These are phyloP conservation scores for Lanius ludovicianus DNA, from an alignment of 2,113 vertebrate species.

Conservation along the genomic window DNA sequence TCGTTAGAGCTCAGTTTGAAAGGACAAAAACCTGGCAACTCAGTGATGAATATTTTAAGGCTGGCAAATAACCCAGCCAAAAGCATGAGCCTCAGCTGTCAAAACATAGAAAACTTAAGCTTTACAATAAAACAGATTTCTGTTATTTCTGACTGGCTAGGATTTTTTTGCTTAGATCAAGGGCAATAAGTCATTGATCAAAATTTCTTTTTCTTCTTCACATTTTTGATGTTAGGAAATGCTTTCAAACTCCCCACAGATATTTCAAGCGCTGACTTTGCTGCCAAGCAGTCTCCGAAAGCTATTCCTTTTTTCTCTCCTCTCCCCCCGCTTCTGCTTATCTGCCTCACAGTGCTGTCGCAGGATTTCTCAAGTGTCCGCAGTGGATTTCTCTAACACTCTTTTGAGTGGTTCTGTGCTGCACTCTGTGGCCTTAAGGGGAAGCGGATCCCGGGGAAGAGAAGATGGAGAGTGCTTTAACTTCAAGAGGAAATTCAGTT, in stretches of 20 bases:
- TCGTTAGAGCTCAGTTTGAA: not conserved
- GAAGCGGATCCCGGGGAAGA: not conserved
- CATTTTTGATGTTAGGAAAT: constrained; percentile 64
- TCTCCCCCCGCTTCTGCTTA: not conserved
- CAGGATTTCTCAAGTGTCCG: constrained; percentile 32
- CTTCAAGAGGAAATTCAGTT: constrained; percentile 30
- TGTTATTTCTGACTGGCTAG: constrained; percentile 45
- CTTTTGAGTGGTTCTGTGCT: not conserved
- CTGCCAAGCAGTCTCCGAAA: constrained; percentile 44
- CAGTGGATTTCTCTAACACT: not conserved
- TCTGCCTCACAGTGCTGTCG: constrained; percentile 35
- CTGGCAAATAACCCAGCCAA: constrained; percentile 47
- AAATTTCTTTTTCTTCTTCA: constrained; percentile 64
- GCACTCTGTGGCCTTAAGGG: not conserved
- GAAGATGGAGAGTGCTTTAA: not conserved
- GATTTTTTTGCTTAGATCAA: constrained; percentile 60
- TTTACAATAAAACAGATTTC: constrained; percentile 60
- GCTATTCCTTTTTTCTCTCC: constrained; percentile 15
- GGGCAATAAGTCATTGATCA: constrained; percentile 60
- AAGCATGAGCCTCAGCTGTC: constrained; percentile 63
- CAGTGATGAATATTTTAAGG: constrained; percentile 43
- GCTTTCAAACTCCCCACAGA: constrained; percentile 59
- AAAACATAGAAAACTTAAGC: constrained; percentile 58
- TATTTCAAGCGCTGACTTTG: constrained; percentile 12
- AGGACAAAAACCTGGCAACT: constrained; percentile 50